Evolutionary conservation across 2,797 vertebrate species (phyloP), one percentile per base, ranked within the genome.

Genomic region (Hippocampus kuda): DNA sequence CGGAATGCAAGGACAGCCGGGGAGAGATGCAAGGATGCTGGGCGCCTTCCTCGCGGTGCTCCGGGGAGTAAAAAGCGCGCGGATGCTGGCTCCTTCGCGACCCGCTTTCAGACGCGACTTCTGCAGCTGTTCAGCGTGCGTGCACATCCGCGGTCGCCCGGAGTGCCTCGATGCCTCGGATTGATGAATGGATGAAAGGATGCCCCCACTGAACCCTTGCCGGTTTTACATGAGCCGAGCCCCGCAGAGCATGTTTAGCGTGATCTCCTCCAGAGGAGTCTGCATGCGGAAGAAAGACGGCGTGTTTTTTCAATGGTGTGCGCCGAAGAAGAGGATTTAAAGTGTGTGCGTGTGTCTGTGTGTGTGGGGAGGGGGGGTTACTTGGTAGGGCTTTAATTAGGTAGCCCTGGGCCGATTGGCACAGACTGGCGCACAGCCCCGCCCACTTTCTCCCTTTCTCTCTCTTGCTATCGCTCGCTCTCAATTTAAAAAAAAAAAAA

Each of bases 341-440:
- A 89, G 76, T 20, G 34, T 79, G 15, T 46, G 13, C 3, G 44
- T 13, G 44, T 38, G 76, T 11, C 30, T 5, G 44, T 3, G 3
- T 38, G 44, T 12, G n/a, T 20, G 9, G 86, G 87, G 77, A 84
- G 87, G 24, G 26, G 59, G 18, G 34, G 2, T 91, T 91, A 91
- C 89, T 89, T 87, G 81, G 87, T 79, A 77, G 81, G 78, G 81
- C 80, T 90, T 90, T 90, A 88, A 89, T 88, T 88, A 89, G 88
- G 88, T 77, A 87, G 87, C 79, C 75, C 81, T 78, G 85, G 79
- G 84, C 83, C 84, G 71, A 88, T 89, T 89, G 88, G 87, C 81
- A 88, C 80, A 54, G 77, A 74, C 69, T 70, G 76, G 81, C 80
- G 83, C 83, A 82, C 75, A 75, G 64, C 72, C 79, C 77, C 80